A percentile compares a stretch with the other conserved stretches of the same genome.
Evolutionary conservation across 2,113 vertebrate genomes (phyloP).

Genomic region (Coreoperca whiteheadi): DNA sequence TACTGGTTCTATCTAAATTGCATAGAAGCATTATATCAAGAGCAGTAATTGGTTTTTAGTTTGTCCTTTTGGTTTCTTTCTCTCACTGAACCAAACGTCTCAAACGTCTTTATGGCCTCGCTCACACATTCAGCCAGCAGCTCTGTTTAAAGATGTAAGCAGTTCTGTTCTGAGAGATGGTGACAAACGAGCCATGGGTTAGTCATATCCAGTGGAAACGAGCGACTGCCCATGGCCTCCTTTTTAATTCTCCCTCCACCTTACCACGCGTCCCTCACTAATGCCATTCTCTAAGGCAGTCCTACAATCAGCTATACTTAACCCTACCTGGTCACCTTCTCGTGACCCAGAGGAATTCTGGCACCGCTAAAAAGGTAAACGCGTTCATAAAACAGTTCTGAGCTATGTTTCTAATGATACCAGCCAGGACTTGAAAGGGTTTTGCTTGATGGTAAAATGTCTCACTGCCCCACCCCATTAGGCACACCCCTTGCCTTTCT

Average conservation of each 20-base stretch:
- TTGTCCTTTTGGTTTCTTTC: not conserved
- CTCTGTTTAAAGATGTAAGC: not conserved
- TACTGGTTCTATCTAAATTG: not conserved
- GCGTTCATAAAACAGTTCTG: slow-evolving; percentile 48
- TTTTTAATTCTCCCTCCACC: not conserved
- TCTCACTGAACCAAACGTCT: not conserved
- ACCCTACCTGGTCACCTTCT: slow-evolving; percentile 24
- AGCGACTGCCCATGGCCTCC: not conserved
- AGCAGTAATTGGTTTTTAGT: not conserved
- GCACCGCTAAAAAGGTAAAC: slow-evolving; percentile 9
- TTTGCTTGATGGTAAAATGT: too few species aligned
- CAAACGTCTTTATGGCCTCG: not conserved
- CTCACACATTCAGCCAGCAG: not conserved
- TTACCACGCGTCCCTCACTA: not conserved
- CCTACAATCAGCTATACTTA: slow-evolving; percentile 22
- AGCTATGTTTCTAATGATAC: slow-evolving; percentile 18
- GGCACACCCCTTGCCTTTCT: too few species aligned
- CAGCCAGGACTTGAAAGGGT: not conserved
- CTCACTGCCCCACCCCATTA: too few species aligned
- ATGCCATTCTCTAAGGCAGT: not conserved
- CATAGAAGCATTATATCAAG: not conserved
- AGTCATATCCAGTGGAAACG: not conserved
- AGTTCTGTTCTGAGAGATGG: too few species aligned
- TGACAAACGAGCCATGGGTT: not conserved
- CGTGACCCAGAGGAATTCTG: not conserved